Conservation (phyloP, 2,113 vertebrate genomes). For the Cyanoramphus novaezelandiae region DNA sequence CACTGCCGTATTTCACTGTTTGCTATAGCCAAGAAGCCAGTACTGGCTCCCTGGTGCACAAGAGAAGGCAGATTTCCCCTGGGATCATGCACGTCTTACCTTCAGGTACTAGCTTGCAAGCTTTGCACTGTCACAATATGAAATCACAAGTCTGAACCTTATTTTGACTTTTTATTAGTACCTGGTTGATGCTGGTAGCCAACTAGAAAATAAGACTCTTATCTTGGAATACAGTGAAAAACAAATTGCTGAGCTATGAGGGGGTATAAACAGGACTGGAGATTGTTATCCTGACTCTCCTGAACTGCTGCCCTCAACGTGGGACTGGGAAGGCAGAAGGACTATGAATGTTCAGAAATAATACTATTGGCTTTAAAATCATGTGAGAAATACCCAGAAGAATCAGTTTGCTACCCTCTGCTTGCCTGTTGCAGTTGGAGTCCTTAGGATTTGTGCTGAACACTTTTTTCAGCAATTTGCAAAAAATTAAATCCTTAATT, state of each 20-base stretch:
- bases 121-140: background rate
- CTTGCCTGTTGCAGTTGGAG: background rate
- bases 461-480: background rate
- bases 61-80: background rate
- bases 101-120: background rate
- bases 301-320: background rate
- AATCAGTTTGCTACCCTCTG: background rate
- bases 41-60: background rate
- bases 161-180: conserved; percentile 1
- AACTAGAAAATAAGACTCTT: background rate
- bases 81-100: background rate
- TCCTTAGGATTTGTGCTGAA: background rate
- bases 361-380: background rate
- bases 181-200: background rate
- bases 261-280: background rate
- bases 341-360: background rate
- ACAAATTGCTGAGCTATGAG: background rate
- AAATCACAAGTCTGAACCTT: background rate
- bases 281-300: background rate
- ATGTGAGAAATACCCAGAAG: background rate
- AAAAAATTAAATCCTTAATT: background rate
- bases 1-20: background rate
- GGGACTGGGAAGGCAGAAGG: background rate
- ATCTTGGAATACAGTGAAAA: background rate
- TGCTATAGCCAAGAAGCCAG: background rate